Base-by-base conservation (phyloP, 2,888 invertebrate species). In the Lepidocyrtinus sp. region DNA sequence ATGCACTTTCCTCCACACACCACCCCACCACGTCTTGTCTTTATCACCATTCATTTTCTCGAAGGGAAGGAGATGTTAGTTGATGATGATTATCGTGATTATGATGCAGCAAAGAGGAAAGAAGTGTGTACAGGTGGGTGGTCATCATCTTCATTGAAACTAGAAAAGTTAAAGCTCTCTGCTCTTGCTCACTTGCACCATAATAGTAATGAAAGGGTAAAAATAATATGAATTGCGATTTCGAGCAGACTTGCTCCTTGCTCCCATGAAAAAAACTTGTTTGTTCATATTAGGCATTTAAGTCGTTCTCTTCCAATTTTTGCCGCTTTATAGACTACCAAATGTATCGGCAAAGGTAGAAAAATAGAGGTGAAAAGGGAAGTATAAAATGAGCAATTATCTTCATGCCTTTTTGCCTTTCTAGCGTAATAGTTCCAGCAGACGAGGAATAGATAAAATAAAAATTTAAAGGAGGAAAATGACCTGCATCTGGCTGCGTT, bases 81-180 rank as follows among this genome's bases (percentile, higher is more conserved):
- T 36, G 36, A 36, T 36, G 12, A 36, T 36, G 5, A 36, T 36
- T 36, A 36, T 36, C 36, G 36, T 36, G 36, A 36, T 36, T 36
- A 36, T 36, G 36, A 36, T 36, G 36, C n/a, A 36, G 36, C 36
- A 36, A 12, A 36, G 12, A 36, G 5, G 36, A 36, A 36, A 62
- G 62, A 62, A 62, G 21, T 15, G 62, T 7, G 22, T 79, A 70
- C 74, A 79, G 79, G 79, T 79, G 79, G 79, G 79, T 79, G 79
- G 79, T 79, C 79, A 79, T 69, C 63, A 62, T 73, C 50, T 79
- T 74, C 74, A 74, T 74, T 74, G 79, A 69, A 74, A 74, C 67
- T 64, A 67, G 64, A 67, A 68, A 50, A 15, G 3, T 7, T 45
- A 17, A 63, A 46, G 27, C 36, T 7, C 36, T 36, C 36, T 12